phyloP scores from a whole-genome alignment of 64 coral and sea anemone genomes.

The Stichodactyla mertensii region DNA sequence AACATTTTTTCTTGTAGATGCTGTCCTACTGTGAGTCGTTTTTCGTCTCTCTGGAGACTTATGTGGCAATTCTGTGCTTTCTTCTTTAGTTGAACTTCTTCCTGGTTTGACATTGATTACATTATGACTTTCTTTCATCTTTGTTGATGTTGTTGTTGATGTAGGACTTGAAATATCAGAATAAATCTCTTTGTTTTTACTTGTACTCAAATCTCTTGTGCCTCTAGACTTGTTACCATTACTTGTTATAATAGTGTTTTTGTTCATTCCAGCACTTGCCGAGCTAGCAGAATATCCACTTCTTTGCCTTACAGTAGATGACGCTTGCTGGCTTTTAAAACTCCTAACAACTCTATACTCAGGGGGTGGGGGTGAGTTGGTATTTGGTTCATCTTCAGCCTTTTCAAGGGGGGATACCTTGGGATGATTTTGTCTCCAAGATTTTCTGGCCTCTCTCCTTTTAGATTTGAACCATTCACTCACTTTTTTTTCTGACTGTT shows the following conservation, averaged over 20 bases:
- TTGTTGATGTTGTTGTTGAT: background rate
- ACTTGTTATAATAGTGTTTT: background rate
- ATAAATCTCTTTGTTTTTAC: too few species aligned
- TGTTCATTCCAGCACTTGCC: background rate
- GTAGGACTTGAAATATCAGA: background rate
- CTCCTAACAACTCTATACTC: conserved; percentile 62
- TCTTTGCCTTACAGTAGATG: background rate
- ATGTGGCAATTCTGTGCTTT: background rate
- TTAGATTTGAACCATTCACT: conserved; percentile 66
- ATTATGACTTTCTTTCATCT: background rate
- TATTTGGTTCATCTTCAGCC: background rate
- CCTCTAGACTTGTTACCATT: background rate
- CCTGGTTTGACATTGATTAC: background rate
- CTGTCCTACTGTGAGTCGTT: background rate
- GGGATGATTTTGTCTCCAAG: conserved; percentile 21
- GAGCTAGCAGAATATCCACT: background rate
- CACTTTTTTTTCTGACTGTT: conserved; percentile 56
- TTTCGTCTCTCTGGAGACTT: background rate
- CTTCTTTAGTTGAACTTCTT: background rate
- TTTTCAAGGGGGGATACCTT: conserved; percentile 44
- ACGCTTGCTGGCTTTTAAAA: conserved; percentile 29
- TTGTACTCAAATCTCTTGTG: too few species aligned
- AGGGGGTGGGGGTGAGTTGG: conserved; percentile 27
- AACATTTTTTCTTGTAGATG: background rate
- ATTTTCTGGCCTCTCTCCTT: conserved; percentile 21